Percentiles rank a stretch among this genome's conserved stretches.
phyloP scores from a whole-genome alignment of 2,797 vertebrate genomes.

The Chaetophractus vellerosus region DNA sequence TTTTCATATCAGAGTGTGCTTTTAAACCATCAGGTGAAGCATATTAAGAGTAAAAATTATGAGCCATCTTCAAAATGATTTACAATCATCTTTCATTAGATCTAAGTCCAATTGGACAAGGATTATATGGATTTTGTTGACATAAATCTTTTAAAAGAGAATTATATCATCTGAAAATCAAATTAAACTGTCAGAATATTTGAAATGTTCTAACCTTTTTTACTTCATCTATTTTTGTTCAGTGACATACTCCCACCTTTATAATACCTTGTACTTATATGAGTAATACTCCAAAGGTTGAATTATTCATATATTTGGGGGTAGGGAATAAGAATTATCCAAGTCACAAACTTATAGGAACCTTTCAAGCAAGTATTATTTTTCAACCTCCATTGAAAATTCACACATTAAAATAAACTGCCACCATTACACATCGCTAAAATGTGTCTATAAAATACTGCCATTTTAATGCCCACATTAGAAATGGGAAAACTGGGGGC shows the following conservation, averaged over 20 bases:
- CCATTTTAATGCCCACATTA: background rate
- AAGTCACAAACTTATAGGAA: background rate
- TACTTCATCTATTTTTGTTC: background rate
- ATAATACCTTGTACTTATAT: background rate
- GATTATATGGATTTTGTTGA: slow-evolving; percentile 44
- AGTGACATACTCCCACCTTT: background rate
- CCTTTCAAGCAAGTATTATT: background rate
- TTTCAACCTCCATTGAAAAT: background rate
- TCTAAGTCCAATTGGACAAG: background rate
- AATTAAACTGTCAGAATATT: slow-evolving; percentile 49
- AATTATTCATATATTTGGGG: background rate
- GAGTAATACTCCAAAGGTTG: background rate
- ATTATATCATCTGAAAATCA: slow-evolving; percentile 52
- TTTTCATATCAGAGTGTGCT: background rate
- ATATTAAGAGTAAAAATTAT: slow-evolving; percentile 20
- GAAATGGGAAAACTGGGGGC: background rate
- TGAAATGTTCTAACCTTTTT: slow-evolving; percentile 32
- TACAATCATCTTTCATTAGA: slow-evolving; percentile 65
- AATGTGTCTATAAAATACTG: background rate
- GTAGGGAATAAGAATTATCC: background rate
- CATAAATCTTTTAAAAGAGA: slow-evolving; percentile 53
- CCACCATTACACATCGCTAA: background rate
- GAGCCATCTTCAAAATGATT: slow-evolving; percentile 36
- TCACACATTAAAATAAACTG: background rate
- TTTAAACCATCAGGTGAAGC: background rate